phyloP scores from a whole-genome alignment of 2,797 vertebrate species.

The Mus minutoides region DNA sequence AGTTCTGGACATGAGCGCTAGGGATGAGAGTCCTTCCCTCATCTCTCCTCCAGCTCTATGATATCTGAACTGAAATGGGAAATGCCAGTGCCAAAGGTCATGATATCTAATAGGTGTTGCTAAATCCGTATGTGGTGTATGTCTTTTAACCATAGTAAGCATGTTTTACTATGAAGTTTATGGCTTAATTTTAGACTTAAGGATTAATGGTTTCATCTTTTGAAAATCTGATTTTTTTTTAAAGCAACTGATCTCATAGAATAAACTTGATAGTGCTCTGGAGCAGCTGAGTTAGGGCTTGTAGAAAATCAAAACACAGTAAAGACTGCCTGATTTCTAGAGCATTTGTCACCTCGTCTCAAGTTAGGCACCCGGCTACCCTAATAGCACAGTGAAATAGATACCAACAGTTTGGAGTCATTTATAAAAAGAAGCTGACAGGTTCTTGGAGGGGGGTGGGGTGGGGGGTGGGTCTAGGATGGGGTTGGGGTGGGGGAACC shows the following conservation, averaged over 20 bases:
- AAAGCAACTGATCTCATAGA: slow-evolving; percentile 14
- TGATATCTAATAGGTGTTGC: slow-evolving; percentile 72
- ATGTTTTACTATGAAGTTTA: slow-evolving; percentile 53
- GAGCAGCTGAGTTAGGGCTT: background rate
- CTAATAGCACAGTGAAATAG: slow-evolving; percentile 53
- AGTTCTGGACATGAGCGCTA: background rate
- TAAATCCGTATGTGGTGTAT: slow-evolving; percentile 65
- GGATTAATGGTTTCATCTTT: background rate
- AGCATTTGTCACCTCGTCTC: slow-evolving; percentile 45
- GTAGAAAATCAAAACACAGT: slow-evolving; percentile 20
- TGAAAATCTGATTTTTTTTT: slow-evolving; percentile 32
- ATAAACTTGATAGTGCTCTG: background rate
- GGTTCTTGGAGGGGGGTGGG: background rate
- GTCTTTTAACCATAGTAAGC: slow-evolving; percentile 47
- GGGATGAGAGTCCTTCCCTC: slow-evolving; percentile 59
- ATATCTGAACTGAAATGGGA: slow-evolving; percentile 38
- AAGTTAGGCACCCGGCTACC: slow-evolving; percentile 37
- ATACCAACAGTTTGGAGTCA: slow-evolving; percentile 61
- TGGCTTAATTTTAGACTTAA: slow-evolving; percentile 24
- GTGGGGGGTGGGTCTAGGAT: background rate
- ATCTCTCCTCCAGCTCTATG: background rate
- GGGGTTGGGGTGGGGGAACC: no score
- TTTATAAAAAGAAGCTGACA: slow-evolving; percentile 67
- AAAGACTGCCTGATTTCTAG: slow-evolving; percentile 12
- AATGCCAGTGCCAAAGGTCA: slow-evolving; percentile 68